Base-by-base conservation (phyloP, 2,888 invertebrate genomes). In the Leptura quadrifasciata region DNA sequence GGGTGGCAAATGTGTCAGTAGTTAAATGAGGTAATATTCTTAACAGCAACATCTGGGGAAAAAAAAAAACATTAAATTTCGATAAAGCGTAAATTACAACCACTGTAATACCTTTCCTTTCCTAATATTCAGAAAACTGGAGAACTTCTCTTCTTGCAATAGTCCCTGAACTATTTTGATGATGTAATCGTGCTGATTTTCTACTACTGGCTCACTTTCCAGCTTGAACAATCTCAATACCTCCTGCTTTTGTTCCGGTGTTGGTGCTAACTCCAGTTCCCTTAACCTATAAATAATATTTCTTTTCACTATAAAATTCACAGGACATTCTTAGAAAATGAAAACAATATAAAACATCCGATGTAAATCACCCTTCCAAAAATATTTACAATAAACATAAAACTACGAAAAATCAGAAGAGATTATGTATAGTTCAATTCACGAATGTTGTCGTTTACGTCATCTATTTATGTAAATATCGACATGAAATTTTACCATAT, bases 61-160 rank as follows among this genome's bases (percentile, higher is more conserved):
- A 88, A 52, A 76, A 73, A 52, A 65, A 47, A 31, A 17, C 4
- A 18, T 6, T 24, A 67, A 27, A 57, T 20, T 21, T 17, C 24
- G n/a, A 64, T 57, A 58, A 39, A 69, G 15, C 52, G 21, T 47
- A 17, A 24, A 21, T 17, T 5, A 58, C 18, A 15, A 20, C 4
- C 8, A 35, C 12, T 27, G 15, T 20, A 63, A 84, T 88, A 95
- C 96, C 92, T 95, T 94, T 84, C 96, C 97, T 87, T 97, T 97
- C 81, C 95, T 92, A 61, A 96, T 94, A 80, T 92, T 92, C 86
- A 96, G 89, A 90, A 95, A 93, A 84, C 93, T 93, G 27, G 92
- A 89, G 75, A 96, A 90, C 83, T 95, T 92, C 70, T 96, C 95
- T 3, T 93, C 92, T 77, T 93, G 92, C 35, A 94, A 87, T 27